Percentiles rank a stretch among this genome's conserved stretches.
These are phyloP conservation scores for Linurgus olivaceus DNA, from an alignment of 2,797 vertebrate species.

Conservation along the genomic window DNA sequence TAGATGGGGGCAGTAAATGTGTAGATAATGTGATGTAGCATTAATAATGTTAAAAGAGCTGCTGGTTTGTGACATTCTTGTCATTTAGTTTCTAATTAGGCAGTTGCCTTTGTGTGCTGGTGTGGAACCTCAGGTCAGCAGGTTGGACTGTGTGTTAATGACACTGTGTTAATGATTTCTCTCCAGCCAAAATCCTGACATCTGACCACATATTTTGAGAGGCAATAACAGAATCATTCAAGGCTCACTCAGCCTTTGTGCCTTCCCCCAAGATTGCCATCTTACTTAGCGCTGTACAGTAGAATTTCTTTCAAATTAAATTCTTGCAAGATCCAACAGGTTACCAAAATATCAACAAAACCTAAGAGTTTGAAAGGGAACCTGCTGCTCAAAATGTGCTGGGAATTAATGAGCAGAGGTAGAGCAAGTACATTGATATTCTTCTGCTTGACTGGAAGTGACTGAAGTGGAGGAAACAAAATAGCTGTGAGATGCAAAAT, in stretches of 20 bases:
- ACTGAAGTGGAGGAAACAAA: conserved; percentile 16
- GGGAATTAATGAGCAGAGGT: not conserved
- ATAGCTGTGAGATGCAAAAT: not conserved
- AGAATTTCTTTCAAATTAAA: not conserved
- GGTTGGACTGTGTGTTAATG: not conserved
- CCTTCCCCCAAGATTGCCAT: not conserved
- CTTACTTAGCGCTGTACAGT: not conserved
- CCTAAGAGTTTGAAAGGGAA: not conserved
- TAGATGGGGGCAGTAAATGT: not conserved
- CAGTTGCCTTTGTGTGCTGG: not conserved
- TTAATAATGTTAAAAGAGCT: not conserved
- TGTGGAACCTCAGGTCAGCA: conserved; percentile 1
- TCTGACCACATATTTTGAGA: not conserved
- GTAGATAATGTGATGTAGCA: not conserved
- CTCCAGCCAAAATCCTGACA: not conserved
- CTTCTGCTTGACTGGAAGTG: not conserved
- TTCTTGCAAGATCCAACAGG: not conserved
- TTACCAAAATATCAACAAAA: not conserved
- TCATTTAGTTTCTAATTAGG: not conserved
- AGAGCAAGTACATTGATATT: not conserved
- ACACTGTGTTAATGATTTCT: not conserved
- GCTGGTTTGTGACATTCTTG: not conserved
- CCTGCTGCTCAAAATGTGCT: conserved; percentile 9
- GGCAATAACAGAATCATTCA: not conserved
- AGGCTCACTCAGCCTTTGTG: not conserved